Percentiles rank a stretch among this genome's conserved stretches.
phyloP scores from a whole-genome alignment of 2,888 invertebrate genomes.

The Ormyrus pomaceus region DNA sequence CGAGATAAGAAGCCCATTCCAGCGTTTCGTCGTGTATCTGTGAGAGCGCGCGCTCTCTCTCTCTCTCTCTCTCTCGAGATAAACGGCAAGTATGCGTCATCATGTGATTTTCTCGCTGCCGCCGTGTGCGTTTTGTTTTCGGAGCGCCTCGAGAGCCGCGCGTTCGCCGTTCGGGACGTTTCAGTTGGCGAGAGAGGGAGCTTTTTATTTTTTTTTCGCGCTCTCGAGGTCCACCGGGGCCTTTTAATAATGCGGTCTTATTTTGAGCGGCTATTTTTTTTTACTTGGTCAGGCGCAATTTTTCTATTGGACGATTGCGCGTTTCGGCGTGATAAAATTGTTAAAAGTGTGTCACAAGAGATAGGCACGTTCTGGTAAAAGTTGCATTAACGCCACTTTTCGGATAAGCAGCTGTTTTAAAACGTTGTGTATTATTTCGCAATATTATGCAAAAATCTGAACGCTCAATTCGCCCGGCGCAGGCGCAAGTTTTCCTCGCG shows the following conservation, averaged over 20 bases:
- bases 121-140: background rate
- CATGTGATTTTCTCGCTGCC: constrained; percentile 25
- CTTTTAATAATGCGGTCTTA: too few species aligned
- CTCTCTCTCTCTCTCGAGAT: constrained; percentile 7
- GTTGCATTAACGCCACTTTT: too few species aligned
- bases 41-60: constrained; percentile 19
- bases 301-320: constrained; percentile 7
- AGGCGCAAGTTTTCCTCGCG: too few species aligned
- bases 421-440: too few species aligned
- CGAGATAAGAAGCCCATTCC: constrained; percentile 18
- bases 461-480: too few species aligned
- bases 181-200: too few species aligned
- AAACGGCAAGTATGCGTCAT: constrained; percentile 38
- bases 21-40: constrained; percentile 38
- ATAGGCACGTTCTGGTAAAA: constrained; percentile 12
- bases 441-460: too few species aligned
- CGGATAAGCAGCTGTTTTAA: too few species aligned
- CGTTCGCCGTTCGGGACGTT: background rate
- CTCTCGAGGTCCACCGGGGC: too few species aligned
- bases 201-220: too few species aligned
- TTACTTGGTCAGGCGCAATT: background rate
- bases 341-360: constrained; percentile 40
- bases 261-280: background rate
- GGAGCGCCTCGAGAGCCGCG: background rate
- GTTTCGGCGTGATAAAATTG: constrained; percentile 11